Evolutionary conservation across 2,113 vertebrate genomes (phyloP).

Genomic region (Atlantisia rogersi): DNA sequence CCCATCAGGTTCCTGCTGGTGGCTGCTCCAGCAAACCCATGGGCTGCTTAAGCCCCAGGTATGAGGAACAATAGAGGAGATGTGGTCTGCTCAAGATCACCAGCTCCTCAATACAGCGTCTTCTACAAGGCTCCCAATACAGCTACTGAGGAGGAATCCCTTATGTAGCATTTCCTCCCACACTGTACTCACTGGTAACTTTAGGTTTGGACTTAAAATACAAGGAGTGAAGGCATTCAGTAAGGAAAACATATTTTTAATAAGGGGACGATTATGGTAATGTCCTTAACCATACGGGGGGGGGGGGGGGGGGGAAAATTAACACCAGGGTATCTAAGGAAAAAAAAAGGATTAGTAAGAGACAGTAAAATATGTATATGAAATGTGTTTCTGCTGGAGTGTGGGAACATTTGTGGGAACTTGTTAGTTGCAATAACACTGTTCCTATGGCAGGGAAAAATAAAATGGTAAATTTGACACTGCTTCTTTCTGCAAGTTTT

Average conservation of each 20-base stretch:
- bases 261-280: not conserved
- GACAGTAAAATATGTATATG: not conserved
- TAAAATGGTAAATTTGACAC: not conserved
- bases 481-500: not conserved
- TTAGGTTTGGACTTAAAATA: not conserved
- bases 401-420: not conserved
- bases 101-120: too few relatives aligned
- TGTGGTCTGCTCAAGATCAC: not conserved
- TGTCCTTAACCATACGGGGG: accelerated
- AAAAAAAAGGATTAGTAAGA: not conserved
- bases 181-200: not conserved
- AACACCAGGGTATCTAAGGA: not conserved
- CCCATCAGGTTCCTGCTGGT: not conserved
- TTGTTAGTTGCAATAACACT: not conserved
- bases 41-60: not conserved
- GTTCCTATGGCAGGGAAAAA: not conserved
- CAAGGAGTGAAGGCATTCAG: not conserved
- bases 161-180: not conserved
- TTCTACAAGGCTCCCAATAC: not conserved
- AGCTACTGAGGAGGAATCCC: not conserved
- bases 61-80: accelerated
- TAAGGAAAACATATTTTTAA: not conserved
- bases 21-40: accelerated
- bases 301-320: not conserved
- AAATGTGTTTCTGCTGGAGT: not conserved